Evolutionary conservation across 2,113 vertebrate genomes (phyloP), one percentile per base, ranked within the genome.

Genomic region (Meleagris gallopavo): DNA sequence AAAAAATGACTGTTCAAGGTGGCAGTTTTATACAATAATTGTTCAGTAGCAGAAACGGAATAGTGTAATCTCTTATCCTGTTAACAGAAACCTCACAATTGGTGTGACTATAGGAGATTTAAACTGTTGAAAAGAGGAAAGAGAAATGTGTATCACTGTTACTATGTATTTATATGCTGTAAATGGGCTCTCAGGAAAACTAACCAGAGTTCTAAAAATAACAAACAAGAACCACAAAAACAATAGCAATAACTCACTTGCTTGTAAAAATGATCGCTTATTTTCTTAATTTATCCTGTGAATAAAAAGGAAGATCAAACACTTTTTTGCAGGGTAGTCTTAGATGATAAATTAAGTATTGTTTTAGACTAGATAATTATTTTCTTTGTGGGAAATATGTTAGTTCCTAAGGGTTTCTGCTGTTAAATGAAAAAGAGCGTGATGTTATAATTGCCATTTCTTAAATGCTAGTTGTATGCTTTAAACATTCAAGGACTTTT

Each of bases 311-410:
- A 76, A 52, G 32, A 48, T 50, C 21, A 71, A 88, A 61, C 38
- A 17, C 18, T 30, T 10, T 15, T 76, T 41, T 83, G 6, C 0
- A 48, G 1, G 5, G 24, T 46, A 2, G 3, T 61, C 11, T 8
- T 69, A 40, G 4, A 64, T 55, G 22, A 32, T n/a, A 86, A 62
- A 29, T 71, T 6, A 54, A 67, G 19, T 43, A 5, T 46, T 77
- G 29, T 29, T 57, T 55, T 66, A 48, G 45, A 66, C 30, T 74
- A 30, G 21, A 19, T 41, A 18, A 32, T 41, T 55, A 4, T 77
- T 80, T 69, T 45, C 20, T 34, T 77, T 24, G 19, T 54, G 55
- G 40, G 16, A 83, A 89, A 54, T 45, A 14, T 1, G 15, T 29
- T 21, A 46, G 11, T 89, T 84, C 30, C 52, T 19, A 52, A 66